Base-by-base conservation (phyloP, 1,140 invertebrate species). In the Heliothis virescens region DNA sequence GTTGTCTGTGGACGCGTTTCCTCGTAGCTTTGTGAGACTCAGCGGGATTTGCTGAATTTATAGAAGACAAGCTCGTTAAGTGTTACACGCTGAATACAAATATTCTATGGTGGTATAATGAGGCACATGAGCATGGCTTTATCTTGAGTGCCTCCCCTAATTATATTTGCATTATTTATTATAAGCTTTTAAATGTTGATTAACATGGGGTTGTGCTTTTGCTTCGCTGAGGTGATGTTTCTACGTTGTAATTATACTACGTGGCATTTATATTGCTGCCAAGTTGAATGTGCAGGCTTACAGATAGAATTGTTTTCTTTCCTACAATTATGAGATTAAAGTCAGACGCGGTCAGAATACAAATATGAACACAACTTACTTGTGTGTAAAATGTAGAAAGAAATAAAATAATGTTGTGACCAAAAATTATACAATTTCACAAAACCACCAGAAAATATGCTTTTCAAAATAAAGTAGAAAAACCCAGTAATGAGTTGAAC, bases 21-120 rank as follows among this genome's bases (percentile, higher is more conserved):
- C 80, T 76, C 79, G 62, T 71, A 63, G 63, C 83, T 86, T 80
- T 80, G 77, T 79, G 73, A 83, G 85, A 85, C 86, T 85, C 85
- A 80, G 84, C 81, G 75, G 82, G 86, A 86, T 89, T 84, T 85
- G 81, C 80, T 77, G 76, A 88, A 87, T 88, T 85, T 88, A 87
- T 86, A 82, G 85, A 83, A 88, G 82, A 80, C 79, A 81, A 82
- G 81, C 85, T 87, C 87, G 87, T 87, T 87, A 86, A 86, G 81
- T 85, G 78, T 78, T 78, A 65, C 80, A 78, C 79, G 48, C 52
- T 83, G 86, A 86, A 88, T 85, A 86, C 82, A 82, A 81, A 87
- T 81, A 79, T 59, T 77, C 77, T 79, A 83, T 77, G 76, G 80
- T 29, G 72, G 62, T 63, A 77, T 67, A 72, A 72, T 72, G 57